These are phyloP conservation scores for Nyctibius bracteatus DNA, from an alignment of 2,113 vertebrate genomes.

Conservation along the genomic window DNA sequence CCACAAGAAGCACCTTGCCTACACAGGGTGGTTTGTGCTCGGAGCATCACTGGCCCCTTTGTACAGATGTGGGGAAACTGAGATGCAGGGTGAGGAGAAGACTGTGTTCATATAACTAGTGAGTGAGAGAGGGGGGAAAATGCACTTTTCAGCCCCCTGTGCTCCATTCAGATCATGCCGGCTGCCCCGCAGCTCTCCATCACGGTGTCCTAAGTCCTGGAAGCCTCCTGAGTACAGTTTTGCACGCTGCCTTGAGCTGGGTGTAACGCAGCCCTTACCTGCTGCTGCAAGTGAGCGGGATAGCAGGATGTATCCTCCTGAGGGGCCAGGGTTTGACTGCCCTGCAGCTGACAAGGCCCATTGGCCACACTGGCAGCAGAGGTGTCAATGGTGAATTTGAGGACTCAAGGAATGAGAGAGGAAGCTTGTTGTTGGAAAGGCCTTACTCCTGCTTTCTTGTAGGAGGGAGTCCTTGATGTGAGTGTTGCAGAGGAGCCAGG, in stretches of 20 bases:
- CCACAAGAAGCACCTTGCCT: not conserved
- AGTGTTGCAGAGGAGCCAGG: not conserved
- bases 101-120: not conserved
- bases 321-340: not conserved
- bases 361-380: not conserved
- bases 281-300: not conserved
- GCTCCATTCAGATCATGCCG: not conserved
- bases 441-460: not conserved
- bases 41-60: not conserved
- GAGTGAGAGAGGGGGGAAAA: not conserved
- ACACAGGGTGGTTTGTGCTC: not conserved
- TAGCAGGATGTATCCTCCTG: not conserved
- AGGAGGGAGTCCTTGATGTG: not conserved
- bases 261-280: not conserved
- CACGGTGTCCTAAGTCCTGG: rapidly evolving
- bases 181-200: not conserved
- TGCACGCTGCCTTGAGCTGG: not conserved
- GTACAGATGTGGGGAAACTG: not conserved
- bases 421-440: not conserved
- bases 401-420: not conserved
- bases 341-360: not conserved
- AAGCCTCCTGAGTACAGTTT: not conserved
- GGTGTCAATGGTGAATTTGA: rapidly evolving
- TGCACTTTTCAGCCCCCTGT: not conserved
- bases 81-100: not conserved